Evolutionary conservation across 2,888 invertebrate genomes (phyloP).

Genomic region (Stenodema calcarata): DNA sequence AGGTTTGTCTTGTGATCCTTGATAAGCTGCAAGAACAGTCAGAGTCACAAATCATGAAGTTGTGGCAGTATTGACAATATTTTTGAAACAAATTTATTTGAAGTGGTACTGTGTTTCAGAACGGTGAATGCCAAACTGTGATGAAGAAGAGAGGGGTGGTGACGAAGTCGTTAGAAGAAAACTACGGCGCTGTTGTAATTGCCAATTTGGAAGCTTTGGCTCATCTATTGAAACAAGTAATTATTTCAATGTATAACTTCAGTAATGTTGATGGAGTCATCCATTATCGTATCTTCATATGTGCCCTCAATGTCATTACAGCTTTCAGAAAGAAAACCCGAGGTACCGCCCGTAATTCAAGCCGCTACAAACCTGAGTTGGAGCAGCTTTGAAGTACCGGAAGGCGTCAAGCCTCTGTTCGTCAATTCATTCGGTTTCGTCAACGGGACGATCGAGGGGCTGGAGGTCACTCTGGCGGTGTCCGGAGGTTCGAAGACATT

Average conservation of each 20-base stretch:
- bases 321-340: constrained; percentile 14
- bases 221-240: constrained; percentile 86
- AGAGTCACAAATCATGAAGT: too few species aligned
- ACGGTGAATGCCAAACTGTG: constrained; percentile 51
- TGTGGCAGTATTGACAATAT: too few species aligned
- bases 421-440: constrained; percentile 50
- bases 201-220: constrained; percentile 90
- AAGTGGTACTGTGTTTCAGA: constrained; percentile 32
- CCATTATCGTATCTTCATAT: too few species aligned
- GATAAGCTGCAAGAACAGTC: too few species aligned
- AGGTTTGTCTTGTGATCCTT: constrained; percentile 26
- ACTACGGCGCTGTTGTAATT: constrained; percentile 87
- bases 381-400: constrained; percentile 52
- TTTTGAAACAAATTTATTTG: not conserved
- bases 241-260: constrained; percentile 55
- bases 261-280: too few species aligned
- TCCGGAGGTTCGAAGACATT: constrained; percentile 35
- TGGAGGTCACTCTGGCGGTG: constrained; percentile 52
- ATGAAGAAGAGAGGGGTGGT: constrained; percentile 71
- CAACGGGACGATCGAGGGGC: constrained; percentile 52
- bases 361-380: constrained; percentile 34
- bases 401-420: constrained; percentile 43
- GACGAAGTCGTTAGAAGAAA: constrained; percentile 85
- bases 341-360: constrained; percentile 48
- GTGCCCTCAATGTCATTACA: not conserved